phyloP scores from a whole-genome alignment of 1,140 invertebrate species.

The Sesamia nonagrioides region DNA sequence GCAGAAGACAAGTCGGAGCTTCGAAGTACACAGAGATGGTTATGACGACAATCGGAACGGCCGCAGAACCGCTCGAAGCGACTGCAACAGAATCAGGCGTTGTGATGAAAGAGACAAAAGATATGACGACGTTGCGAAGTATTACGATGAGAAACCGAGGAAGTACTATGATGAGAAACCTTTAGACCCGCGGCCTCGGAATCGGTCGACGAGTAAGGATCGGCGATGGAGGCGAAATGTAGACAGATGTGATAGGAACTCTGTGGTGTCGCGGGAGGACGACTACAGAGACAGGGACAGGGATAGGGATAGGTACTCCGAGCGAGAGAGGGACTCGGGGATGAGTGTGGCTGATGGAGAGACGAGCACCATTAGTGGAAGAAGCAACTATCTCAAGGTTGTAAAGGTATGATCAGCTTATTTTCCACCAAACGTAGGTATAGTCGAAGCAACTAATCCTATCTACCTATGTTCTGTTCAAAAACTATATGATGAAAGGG shows the following conservation, averaged over 20 bases:
- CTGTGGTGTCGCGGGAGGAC: conserved; percentile 72
- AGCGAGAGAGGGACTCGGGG: conserved; percentile 41
- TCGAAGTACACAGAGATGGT: conserved; percentile 69
- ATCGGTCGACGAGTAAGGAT: conserved; percentile 61
- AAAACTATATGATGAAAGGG: too few relatives aligned
- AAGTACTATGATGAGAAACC: conserved; percentile 76
- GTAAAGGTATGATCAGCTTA: conserved; percentile 70
- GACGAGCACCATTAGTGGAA: conserved; percentile 73
- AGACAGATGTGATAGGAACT: conserved; percentile 74
- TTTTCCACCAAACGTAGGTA: not conserved
- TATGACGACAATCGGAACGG: conserved; percentile 61
- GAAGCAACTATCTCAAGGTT: conserved; percentile 76
- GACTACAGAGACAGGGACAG: conserved; percentile 63
- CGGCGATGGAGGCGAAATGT: conserved; percentile 60
- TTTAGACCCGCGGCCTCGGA: conserved; percentile 53
- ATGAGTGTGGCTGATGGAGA: conserved; percentile 14
- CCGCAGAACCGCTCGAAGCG: conserved; percentile 70
- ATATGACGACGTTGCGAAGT: conserved; percentile 59
- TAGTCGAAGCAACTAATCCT: too few relatives aligned
- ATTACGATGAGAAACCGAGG: conserved; percentile 73
- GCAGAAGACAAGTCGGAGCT: conserved; percentile 77
- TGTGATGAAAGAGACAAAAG: conserved; percentile 66
- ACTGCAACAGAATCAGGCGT: conserved; percentile 63
- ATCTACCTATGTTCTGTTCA: too few relatives aligned
- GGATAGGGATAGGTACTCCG: conserved; percentile 64